Percentiles rank a stretch among this genome's conserved stretches.
These are phyloP conservation scores for Metopia argyrocephala DNA, from an alignment of 2,888 invertebrate genomes.

Conservation along the genomic window DNA sequence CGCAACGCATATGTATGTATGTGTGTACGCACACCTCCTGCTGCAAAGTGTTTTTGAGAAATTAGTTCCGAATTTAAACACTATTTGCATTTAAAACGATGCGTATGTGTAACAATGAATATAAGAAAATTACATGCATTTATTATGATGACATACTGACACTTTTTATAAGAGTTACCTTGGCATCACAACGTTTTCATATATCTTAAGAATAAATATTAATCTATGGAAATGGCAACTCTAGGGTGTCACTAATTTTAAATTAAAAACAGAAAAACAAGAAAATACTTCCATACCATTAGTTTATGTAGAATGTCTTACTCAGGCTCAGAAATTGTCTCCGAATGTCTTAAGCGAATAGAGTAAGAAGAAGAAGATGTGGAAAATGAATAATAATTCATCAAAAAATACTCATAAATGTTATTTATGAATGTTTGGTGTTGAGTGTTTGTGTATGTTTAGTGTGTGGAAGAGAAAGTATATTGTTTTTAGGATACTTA, in stretches of 20 bases:
- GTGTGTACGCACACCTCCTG: not conserved
- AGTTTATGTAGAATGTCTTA: too few species aligned
- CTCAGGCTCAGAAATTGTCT: not conserved
- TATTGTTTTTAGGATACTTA: too few species aligned
- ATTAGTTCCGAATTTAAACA: slow-evolving; percentile 45
- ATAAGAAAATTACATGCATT: not conserved
- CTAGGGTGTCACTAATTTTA: not conserved
- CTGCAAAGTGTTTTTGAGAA: slow-evolving; percentile 46
- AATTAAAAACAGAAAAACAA: too few species aligned
- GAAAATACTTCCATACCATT: not conserved
- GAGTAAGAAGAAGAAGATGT: not conserved
- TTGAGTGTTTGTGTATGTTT: not conserved
- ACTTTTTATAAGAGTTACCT: not conserved
- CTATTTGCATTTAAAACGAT: slow-evolving; percentile 44
- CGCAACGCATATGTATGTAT: not conserved
- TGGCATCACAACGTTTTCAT: not conserved
- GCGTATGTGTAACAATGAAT: not conserved
- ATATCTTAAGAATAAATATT: not conserved
- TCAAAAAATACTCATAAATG: not conserved
- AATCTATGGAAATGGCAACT: not conserved
- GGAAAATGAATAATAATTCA: not conserved
- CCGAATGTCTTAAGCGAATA: not conserved
- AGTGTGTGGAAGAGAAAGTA: too few species aligned
- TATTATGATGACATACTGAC: not conserved
- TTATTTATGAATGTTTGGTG: not conserved